phyloP scores from a whole-genome alignment of 37 sponge, comb jelly and placozoan species.

The Aphrocallistes beatrix region DNA sequence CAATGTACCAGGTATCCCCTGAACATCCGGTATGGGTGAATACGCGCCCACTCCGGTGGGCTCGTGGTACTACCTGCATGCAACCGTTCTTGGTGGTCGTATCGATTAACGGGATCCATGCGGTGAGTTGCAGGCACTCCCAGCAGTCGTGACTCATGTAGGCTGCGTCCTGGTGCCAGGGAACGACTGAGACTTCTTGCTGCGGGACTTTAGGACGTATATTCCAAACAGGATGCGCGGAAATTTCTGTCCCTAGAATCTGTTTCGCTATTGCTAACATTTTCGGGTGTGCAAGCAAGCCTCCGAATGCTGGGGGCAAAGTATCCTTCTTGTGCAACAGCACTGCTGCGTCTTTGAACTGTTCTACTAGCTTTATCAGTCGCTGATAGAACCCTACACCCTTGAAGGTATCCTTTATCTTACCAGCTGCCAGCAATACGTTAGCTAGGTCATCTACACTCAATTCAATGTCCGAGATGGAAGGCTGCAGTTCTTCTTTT shows the following conservation, averaged over 20 bases:
- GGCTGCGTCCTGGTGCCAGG: slow-evolving; percentile 88
- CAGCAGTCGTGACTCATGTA: slow-evolving; percentile 46
- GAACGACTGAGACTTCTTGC: slow-evolving; percentile 62
- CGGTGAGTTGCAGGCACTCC: slow-evolving; percentile 46
- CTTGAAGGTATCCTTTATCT: slow-evolving; percentile 37
- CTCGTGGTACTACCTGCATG: slow-evolving; percentile 66
- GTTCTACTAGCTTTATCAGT: slow-evolving; percentile 47
- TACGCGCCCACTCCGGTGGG: slow-evolving; percentile 45
- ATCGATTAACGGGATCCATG: slow-evolving; percentile 85
- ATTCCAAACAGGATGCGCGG: slow-evolving; percentile 81
- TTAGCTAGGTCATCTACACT: slow-evolving; percentile 46
- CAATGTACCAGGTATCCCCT: slow-evolving; percentile 74
- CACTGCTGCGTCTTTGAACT: slow-evolving; percentile 60
- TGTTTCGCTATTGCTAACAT: slow-evolving; percentile 64
- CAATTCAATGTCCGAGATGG: slow-evolving; percentile 39
- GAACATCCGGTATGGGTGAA: slow-evolving; percentile 77
- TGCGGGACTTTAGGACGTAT: slow-evolving; percentile 60
- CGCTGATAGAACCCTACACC: slow-evolving; percentile 58
- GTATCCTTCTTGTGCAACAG: slow-evolving; percentile 46
- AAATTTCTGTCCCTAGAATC: slow-evolving; percentile 62
- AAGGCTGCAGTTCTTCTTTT: slow-evolving; percentile 49
- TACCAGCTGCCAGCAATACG: slow-evolving; percentile 46
- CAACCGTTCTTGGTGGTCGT: slow-evolving; percentile 62
- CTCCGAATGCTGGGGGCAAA: slow-evolving; percentile 42
- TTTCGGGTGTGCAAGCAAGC: slow-evolving; percentile 47